A percentile compares a stretch with the other conserved stretches of the same genome.
Evolutionary conservation across 2,888 invertebrate species (phyloP).

Genomic region (Trachelus troglodyta): DNA sequence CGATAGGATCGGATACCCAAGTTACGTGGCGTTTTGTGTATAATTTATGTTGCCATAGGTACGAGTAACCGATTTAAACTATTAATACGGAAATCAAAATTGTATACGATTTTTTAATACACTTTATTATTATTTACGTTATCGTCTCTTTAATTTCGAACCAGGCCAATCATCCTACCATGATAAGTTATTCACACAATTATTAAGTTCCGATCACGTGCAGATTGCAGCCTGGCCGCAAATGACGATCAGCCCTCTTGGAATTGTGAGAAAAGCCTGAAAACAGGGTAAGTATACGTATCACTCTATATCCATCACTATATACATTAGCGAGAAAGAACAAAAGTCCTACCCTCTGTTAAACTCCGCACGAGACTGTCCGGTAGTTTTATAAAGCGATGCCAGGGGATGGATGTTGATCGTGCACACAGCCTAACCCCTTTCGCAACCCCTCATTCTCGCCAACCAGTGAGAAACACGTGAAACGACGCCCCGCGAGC

Average conservation of each 20-base stretch:
- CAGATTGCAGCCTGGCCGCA: neutral
- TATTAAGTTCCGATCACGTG: neutral
- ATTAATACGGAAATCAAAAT: constrained; percentile 56
- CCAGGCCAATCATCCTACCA: neutral
- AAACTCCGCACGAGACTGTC: neutral
- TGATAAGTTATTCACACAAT: neutral
- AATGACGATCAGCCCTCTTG: neutral
- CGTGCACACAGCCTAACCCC: neutral
- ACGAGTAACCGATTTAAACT: constrained; percentile 7
- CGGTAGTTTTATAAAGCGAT: neutral
- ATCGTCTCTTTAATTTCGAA: neutral
- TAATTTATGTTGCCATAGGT: constrained; percentile 51
- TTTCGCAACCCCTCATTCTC: neutral
- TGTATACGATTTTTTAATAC: constrained; percentile 65
- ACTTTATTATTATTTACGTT: constrained; percentile 63
- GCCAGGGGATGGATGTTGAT: neutral
- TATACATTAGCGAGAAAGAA: neutral
- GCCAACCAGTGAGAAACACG: neutral
- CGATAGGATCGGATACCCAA: neutral
- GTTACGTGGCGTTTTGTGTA: constrained; percentile 31
- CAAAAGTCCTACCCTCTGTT: neutral
- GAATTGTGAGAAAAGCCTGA: neutral
- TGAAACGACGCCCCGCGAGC: neutral
- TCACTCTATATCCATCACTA: neutral
- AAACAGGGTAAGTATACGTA: neutral